Evolutionary conservation across 2,797 vertebrate genomes (phyloP).

Genomic region (Tinamus major): DNA sequence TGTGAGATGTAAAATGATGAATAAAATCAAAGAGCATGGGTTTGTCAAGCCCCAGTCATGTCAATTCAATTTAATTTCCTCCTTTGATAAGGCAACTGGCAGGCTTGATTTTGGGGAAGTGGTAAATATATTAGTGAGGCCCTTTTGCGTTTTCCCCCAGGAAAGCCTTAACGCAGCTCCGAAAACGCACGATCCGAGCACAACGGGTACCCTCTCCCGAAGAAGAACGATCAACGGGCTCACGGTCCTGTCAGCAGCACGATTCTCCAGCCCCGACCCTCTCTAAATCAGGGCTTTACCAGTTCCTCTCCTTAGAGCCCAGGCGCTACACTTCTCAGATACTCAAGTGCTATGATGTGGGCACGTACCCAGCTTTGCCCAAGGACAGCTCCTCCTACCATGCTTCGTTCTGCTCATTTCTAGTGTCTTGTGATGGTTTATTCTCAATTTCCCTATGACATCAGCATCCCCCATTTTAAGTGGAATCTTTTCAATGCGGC

Average conservation of each 20-base stretch:
- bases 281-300: not conserved
- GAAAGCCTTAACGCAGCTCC: not conserved
- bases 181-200: not conserved
- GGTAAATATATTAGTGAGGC: not conserved
- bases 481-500: not conserved
- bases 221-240: not conserved
- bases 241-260: not conserved
- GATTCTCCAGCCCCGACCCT: not conserved
- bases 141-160: not conserved
- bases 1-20: conserved; percentile 31
- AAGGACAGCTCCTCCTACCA: not conserved
- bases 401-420: not conserved
- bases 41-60: conserved; percentile 20
- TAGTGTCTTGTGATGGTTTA: accelerated
- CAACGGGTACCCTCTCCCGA: not conserved
- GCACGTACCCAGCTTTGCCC: not conserved
- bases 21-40: conserved; percentile 42
- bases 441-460: not conserved
- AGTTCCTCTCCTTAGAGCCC: accelerated
- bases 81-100: conserved; percentile 4
- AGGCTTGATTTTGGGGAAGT: not conserved
- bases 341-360: no score
- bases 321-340: not conserved
- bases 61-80: conserved; percentile 23
- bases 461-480: not conserved